Percentiles rank a stretch among this genome's conserved stretches.
phyloP scores from a whole-genome alignment of 1,140 invertebrate species.

The Chlorops oryzae region DNA sequence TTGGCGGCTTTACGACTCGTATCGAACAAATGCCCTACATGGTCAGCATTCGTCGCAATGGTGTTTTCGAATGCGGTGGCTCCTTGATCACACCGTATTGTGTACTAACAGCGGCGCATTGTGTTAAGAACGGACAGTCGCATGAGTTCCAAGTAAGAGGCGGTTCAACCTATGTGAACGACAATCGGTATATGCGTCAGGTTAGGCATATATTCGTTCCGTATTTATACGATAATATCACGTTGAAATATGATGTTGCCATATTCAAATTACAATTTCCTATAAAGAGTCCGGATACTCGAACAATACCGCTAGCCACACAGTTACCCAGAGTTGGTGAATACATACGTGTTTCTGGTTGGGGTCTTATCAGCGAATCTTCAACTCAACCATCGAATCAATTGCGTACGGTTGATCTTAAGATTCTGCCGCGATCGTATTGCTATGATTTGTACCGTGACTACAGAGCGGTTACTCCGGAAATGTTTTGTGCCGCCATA shows the following conservation, averaged over 20 bases:
- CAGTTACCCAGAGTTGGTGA: conserved; percentile 11
- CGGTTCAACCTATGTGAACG: conserved; percentile 29
- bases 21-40: conserved; percentile 32
- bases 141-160: conserved; percentile 33
- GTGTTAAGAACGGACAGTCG: conserved; percentile 16
- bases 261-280: conserved; percentile 28
- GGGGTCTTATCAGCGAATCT: conserved; percentile 27
- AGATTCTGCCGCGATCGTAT: conserved; percentile 19
- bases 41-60: conserved; percentile 25
- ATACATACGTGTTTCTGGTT: conserved; percentile 28
- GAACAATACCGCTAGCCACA: conserved; percentile 20
- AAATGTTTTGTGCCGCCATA: conserved; percentile 51
- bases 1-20: conserved; percentile 28
- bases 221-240: conserved; percentile 18
- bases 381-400: conserved; percentile 26
- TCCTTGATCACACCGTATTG: conserved; percentile 25
- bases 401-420: conserved; percentile 29
- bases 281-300: conserved; percentile 16
- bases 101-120: conserved; percentile 38
- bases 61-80: conserved; percentile 32
- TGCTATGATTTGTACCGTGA: conserved; percentile 26
- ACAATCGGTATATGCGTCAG: conserved; percentile 25
- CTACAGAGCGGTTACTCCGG: conserved; percentile 35
- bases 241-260: conserved; percentile 33
- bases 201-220: conserved; percentile 25